phyloP scores from a whole-genome alignment of 2,797 vertebrate species.

The Micromesistius poutassou region DNA sequence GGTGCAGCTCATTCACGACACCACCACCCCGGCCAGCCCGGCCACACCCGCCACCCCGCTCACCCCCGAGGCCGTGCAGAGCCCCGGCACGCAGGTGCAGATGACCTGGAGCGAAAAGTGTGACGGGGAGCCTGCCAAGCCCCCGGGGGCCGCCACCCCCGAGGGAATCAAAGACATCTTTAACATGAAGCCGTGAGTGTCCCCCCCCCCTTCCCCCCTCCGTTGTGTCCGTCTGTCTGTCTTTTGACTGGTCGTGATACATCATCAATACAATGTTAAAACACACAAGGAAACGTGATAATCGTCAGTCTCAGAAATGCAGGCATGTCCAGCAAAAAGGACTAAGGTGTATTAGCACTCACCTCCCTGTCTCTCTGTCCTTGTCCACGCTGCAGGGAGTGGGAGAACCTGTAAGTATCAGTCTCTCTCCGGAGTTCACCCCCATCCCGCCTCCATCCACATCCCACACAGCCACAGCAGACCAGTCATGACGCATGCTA shows the following conservation, averaged over 20 bases:
- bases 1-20: slow-evolving; percentile 97
- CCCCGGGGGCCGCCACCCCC: slow-evolving; percentile 82
- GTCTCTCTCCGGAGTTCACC: slow-evolving; percentile 21
- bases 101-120: slow-evolving; percentile 98
- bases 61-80: slow-evolving; percentile 79
- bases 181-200: slow-evolving; percentile 97
- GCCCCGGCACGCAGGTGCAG: slow-evolving; percentile 89
- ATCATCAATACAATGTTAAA: background rate
- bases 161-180: slow-evolving; percentile 97
- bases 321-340: no score
- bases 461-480: background rate
- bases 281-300: background rate
- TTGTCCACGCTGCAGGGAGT: slow-evolving; percentile 85
- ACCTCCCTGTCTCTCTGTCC: slow-evolving; percentile 60
- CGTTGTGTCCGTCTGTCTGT: slow-evolving; percentile 1
- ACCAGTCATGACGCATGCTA: background rate
- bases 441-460: background rate
- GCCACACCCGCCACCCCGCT: slow-evolving; percentile 83
- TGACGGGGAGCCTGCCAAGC: slow-evolving; percentile 85
- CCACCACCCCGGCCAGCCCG: slow-evolving; percentile 84
- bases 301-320: no score
- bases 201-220: slow-evolving; percentile 29
- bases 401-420: slow-evolving; percentile 96
- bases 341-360: slow-evolving; percentile 16
- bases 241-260: background rate